Evolutionary conservation across 2,888 invertebrate genomes (phyloP), one percentile per base, ranked within the genome.

Genomic region (Luperina nickerlii): DNA sequence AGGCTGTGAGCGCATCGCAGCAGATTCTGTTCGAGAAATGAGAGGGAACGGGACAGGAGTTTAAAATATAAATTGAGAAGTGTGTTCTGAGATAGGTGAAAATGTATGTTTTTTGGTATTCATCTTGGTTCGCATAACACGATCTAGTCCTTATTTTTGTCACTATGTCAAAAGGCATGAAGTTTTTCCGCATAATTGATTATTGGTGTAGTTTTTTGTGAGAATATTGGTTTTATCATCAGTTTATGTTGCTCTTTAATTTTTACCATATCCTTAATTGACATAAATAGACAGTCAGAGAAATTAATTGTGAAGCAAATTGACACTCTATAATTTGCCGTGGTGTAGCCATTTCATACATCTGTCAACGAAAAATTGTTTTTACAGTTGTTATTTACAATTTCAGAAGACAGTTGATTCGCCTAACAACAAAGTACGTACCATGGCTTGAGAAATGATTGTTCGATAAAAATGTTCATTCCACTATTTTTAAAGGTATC

Each of bases 1-100:
- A 48, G 54, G 48, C 62, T 66, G 74, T 27, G 54, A 68, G 51
- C 74, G 54, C 42, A 51, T 74, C 70, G n/a, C 62, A 67, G 76
- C 57, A 45, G 78, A 69, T 62, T 73, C 38, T 18, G 67, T 65
- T 57, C 0, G 18, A 69, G 54, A 42, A n/a, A 48, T 42, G 62
- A 74, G 67, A 24, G 32, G 13, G 8, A 54, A 57, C 18, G 18
- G 70, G 54, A 6, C n/a, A 3, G 20, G 7, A 13, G 38, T 20
- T 57, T 57, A 71, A 7, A 38, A n/a, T 38, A 38, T 38, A n/a
- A n/a, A 20, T 11, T n/a, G n/a, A 71, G 18, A 71, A 11, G 9
- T 71, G n/a, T 54, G 4, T 57, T 71, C 20, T 57, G 11, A 65
- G 20, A 63, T 38, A 32, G 38, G 5, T 24, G 38, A 11, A 38